phyloP scores from a whole-genome alignment of 2,113 vertebrate genomes.

The Pleuronectes platessa region DNA sequence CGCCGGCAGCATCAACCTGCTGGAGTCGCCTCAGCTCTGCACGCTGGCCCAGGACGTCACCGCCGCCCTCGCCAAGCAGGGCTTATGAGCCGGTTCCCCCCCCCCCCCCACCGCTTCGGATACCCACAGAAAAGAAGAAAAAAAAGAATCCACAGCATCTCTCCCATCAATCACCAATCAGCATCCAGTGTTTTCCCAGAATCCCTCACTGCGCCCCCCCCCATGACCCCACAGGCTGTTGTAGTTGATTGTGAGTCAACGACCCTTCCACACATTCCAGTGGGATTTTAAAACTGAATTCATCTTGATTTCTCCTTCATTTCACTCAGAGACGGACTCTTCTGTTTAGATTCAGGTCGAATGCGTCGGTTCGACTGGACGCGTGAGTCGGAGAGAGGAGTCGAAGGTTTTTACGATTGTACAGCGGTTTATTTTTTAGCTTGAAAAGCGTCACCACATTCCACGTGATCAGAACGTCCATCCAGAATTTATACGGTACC shows the following conservation, averaged over 20 bases:
- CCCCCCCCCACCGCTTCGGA: background rate
- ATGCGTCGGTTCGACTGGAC: conserved; percentile 28
- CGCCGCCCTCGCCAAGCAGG: conserved; percentile 94
- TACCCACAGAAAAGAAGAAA: background rate
- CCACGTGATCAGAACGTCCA: conserved; percentile 32
- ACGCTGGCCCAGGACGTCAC: conserved; percentile 96
- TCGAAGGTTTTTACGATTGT: conserved; percentile 60
- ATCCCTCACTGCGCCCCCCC: conserved; percentile 3
- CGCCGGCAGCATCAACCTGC: conserved; percentile 92
- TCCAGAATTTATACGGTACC: conserved; percentile 43
- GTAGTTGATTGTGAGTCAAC: conserved; percentile 37
- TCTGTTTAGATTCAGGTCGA: conserved; percentile 25
- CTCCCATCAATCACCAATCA: conserved; percentile 1
- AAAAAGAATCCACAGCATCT: conserved; percentile 12
- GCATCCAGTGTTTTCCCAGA: conserved; percentile 26
- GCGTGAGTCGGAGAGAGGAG: conserved; percentile 27
- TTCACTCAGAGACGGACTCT: conserved; percentile 41
- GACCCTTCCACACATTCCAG: conserved; percentile 3
- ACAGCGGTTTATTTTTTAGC: conserved; percentile 31
- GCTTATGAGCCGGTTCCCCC: conserved; percentile 85
- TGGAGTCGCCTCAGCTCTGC: conserved; percentile 92
- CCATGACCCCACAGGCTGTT: conserved; percentile 23
- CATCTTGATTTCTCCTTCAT: conserved; percentile 12
- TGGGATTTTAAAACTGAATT: conserved; percentile 30
- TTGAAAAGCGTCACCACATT: conserved; percentile 43